Evolutionary conservation across 2,888 invertebrate genomes (phyloP), one percentile per base, ranked within the genome.

Genomic region (Aplocera efformata): DNA sequence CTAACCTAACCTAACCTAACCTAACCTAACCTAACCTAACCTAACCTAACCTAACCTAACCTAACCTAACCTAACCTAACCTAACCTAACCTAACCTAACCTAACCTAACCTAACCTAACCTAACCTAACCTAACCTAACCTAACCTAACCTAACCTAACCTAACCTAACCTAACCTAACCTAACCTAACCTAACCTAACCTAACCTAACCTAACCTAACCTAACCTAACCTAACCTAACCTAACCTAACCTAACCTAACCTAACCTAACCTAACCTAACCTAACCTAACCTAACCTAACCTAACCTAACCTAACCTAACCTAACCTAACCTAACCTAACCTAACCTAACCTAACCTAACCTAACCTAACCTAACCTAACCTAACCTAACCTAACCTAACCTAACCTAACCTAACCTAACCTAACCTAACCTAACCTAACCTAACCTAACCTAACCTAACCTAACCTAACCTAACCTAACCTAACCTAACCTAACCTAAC

Each of bases 51-150:
- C 37, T 31, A 37, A 37, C 37, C 37, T 25, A 37, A 37, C 37
- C 37, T 31, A 37, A 37, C 37, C 46, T 41, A 46, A 41, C 46
- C 35, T 41, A 41, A 41, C 46, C 46, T 46, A 46, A 41, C 46
- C 46, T 41, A 46, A 41, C 46, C 41, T 41, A 46, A 40, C 40
- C 45, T 41, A 42, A 38, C 35, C 42, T 33, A 45, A 36, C 42
- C 41, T 41, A 41, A 34, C 41, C 41, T 41, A 43, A 43, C 43
- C 45, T 40, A 36, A 42, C 42, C 39, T 42, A 39, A 43, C 43
- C 33, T 35, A 48, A 32, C 40, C 36, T 35, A 42, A 42, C 36
- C 39, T 26, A 38, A 34, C 34, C 39, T 39, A 33, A 31, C 34
- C 39, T 44, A 39, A 30, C 44, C 33, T 29, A 41, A 33, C 43